Evolutionary conservation across 2,888 invertebrate species (phyloP).

Genomic region (Aspidapion aeneum): DNA sequence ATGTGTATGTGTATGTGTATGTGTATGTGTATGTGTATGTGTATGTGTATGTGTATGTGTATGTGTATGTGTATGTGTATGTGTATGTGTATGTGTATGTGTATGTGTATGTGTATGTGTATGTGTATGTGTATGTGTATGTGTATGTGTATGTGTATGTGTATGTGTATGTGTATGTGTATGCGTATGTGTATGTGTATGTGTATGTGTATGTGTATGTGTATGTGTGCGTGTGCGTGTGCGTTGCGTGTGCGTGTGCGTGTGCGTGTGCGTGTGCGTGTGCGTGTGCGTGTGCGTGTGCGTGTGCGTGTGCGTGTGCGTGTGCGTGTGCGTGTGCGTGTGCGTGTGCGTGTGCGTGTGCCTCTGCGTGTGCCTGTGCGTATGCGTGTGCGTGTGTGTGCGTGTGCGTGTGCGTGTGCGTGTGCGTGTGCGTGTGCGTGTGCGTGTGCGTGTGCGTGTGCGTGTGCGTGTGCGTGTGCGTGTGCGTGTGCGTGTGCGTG

Average conservation of each 20-base stretch:
- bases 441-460: constrained; percentile 5
- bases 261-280: background rate
- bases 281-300: constrained; percentile 5
- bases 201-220: constrained; percentile 6
- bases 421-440: constrained; percentile 4
- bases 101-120: too few species aligned
- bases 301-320: constrained; percentile 5
- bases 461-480: constrained; percentile 4
- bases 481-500: constrained; percentile 6
- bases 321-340: constrained; percentile 5
- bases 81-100: too few species aligned
- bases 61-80: too few species aligned
- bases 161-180: constrained; percentile 8
- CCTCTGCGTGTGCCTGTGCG: background rate
- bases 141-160: constrained; percentile 6
- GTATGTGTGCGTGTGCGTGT: constrained; percentile 6
- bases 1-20: too few species aligned
- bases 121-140: too few species aligned
- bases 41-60: too few species aligned
- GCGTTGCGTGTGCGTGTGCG: constrained; percentile 1
- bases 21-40: too few species aligned
- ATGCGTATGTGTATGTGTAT: constrained; percentile 3
- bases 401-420: constrained; percentile 2
- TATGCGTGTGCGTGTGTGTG: constrained; percentile 4
- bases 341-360: background rate